phyloP scores from a whole-genome alignment of 2,113 vertebrate species.

The Struthidea cinerea region DNA sequence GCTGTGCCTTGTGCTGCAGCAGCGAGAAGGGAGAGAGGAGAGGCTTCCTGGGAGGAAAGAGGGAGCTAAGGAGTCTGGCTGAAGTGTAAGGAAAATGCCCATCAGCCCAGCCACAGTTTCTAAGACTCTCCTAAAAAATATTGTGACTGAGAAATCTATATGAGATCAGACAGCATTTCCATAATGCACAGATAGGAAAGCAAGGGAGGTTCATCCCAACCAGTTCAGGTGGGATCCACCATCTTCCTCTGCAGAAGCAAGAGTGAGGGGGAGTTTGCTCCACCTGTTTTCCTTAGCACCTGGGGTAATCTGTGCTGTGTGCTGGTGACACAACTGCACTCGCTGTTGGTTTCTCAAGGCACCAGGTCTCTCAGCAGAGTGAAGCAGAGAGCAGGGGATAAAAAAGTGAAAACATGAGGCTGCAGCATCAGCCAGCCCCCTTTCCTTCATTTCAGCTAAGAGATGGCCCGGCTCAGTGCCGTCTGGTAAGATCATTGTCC shows the following conservation, averaged over 20 bases:
- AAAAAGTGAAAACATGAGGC: background rate
- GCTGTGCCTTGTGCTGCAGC: background rate
- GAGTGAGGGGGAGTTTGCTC: background rate
- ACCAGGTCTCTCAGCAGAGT: background rate
- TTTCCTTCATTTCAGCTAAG: background rate
- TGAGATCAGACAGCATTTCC: background rate
- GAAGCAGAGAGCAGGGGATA: background rate
- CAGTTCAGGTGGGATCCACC: background rate
- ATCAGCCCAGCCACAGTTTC: background rate
- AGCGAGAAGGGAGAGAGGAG: background rate
- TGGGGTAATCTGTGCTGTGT: background rate
- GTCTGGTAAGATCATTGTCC: background rate
- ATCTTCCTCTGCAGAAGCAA: background rate
- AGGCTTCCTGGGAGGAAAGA: background rate
- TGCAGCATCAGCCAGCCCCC: background rate
- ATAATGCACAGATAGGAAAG: background rate
- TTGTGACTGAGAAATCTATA: background rate
- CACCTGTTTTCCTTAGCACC: background rate
- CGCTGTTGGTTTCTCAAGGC: background rate
- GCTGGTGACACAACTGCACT: background rate
- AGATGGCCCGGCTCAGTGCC: background rate
- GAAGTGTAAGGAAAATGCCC: background rate
- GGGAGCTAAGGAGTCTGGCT: background rate
- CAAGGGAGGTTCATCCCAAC: background rate
- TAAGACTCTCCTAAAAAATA: background rate